Conservation (phyloP, 2,797 vertebrate genomes). For the Capromys pilorides region DNA sequence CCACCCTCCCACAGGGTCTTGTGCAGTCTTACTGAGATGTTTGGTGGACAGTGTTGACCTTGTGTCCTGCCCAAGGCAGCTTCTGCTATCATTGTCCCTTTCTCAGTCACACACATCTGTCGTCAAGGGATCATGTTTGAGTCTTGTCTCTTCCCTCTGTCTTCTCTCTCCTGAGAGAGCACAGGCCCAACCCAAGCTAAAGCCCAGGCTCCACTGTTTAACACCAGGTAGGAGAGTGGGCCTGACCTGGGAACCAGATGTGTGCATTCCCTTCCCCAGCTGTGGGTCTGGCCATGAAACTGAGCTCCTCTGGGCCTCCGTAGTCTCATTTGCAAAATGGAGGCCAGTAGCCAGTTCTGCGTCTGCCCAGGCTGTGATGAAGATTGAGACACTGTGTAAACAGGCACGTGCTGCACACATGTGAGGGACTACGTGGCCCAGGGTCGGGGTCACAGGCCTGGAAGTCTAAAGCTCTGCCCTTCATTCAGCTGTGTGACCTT, state of each 20-base stretch:
- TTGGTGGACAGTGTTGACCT: fast-evolving
- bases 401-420: fast-evolving
- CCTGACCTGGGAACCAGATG: not conserved
- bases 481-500: not conserved
- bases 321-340: not conserved
- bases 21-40: not conserved
- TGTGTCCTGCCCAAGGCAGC: not conserved
- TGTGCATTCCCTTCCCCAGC: not conserved
- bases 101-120: not conserved
- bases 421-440: not conserved
- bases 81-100: not conserved
- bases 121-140: not conserved
- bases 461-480: not conserved
- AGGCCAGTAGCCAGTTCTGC: not conserved
- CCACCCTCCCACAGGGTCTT: not conserved
- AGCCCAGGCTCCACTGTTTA: not conserved
- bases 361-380: not conserved
- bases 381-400: not conserved
- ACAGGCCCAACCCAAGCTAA: not conserved
- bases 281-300: fast-evolving
- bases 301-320: not conserved
- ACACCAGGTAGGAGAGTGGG: not conserved
- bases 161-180: not conserved
- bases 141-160: not conserved
- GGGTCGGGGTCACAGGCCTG: not conserved